Evolutionary conservation across 23 tunicate species (phyloP).

Genomic region (Phallusia fumigata): DNA sequence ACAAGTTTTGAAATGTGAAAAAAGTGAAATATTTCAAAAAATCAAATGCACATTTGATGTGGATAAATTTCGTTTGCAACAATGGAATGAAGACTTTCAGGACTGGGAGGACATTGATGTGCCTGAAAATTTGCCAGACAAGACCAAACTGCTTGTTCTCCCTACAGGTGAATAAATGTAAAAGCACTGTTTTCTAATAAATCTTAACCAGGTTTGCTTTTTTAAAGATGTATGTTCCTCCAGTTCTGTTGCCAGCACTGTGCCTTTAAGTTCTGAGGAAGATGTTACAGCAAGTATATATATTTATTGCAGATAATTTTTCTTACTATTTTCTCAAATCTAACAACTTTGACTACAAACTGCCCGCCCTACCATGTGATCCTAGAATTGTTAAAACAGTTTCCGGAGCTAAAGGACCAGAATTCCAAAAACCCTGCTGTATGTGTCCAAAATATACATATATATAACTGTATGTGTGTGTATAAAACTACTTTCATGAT

Average conservation of each 20-base stretch:
- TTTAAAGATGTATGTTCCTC: background rate
- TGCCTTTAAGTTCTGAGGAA: slow-evolving; percentile 16
- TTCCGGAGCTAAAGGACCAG: slow-evolving; percentile 3
- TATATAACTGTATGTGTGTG: background rate
- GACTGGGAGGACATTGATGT: slow-evolving; percentile 19
- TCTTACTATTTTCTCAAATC: background rate
- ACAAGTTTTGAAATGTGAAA: slow-evolving; percentile 10
- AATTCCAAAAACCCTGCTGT: slow-evolving; percentile 9
- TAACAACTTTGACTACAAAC: slow-evolving; percentile 13
- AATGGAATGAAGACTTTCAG: slow-evolving; percentile 11
- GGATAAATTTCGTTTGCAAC: background rate
- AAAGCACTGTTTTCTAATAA: background rate
- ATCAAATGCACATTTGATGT: slow-evolving; percentile 8
- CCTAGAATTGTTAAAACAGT: slow-evolving; percentile 1
- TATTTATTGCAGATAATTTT: slow-evolving; percentile 4
- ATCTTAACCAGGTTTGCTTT: background rate
- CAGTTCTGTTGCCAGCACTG: slow-evolving; percentile 12
- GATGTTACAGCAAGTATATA: slow-evolving; percentile 2
- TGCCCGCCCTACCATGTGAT: no score
- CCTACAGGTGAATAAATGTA: slow-evolving; percentile 4
- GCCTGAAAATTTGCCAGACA: slow-evolving; percentile 5
- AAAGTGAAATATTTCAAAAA: slow-evolving; percentile 1
- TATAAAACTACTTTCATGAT: slow-evolving; percentile 4
- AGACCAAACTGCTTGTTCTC: slow-evolving; percentile 6
- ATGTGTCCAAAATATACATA: background rate